Evolutionary conservation across 2,113 vertebrate genomes (phyloP), one percentile per base, ranked within the genome.

Genomic region (Rana temporaria): DNA sequence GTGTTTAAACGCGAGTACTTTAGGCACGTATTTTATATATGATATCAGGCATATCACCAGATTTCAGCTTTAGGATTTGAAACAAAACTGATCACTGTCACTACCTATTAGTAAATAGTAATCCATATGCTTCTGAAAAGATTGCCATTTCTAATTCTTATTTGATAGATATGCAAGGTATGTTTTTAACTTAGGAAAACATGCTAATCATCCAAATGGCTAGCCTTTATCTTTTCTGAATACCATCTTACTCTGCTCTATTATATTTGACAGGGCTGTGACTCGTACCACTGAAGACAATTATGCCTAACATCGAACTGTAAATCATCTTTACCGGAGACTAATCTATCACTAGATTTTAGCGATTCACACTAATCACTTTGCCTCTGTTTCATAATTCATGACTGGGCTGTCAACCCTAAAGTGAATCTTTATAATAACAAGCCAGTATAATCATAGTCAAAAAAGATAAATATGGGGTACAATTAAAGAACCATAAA

Each of bases 291-390:
- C 6, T 26, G 20, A 71, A 30, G 16, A 55, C 20, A 55, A 71
- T 71, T 71, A 55, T 71, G 20, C 18, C 4, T 55, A 73, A n/a
- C 24, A 73, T 56, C 24, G 12, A 24, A 24, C 30, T 57, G 26
- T 73, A 14, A 56, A 56, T 73, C 53, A 34, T 4, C 56, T 73
- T 56, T 73, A 57, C 32, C 57, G 26, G 16, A 32, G 70, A 30
- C 0, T 57, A 9, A 57, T 57, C 70, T 73, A 32, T 73, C 53
- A 32, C 20, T 56, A 73, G 24, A 57, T 57, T 73, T 57, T 57
- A 71, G 56, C 12, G 52, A 57, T 73, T 73, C 24, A 30, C 26
- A 56, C 15, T 73, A 73, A 57, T 32, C 56, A n/a, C 56, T 57
- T 73, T 56, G 16, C 26, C 8, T 73, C 53, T 56, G 15, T 56